Base-by-base conservation (phyloP, 2,888 invertebrate genomes). In the Neoascia interrupta region DNA sequence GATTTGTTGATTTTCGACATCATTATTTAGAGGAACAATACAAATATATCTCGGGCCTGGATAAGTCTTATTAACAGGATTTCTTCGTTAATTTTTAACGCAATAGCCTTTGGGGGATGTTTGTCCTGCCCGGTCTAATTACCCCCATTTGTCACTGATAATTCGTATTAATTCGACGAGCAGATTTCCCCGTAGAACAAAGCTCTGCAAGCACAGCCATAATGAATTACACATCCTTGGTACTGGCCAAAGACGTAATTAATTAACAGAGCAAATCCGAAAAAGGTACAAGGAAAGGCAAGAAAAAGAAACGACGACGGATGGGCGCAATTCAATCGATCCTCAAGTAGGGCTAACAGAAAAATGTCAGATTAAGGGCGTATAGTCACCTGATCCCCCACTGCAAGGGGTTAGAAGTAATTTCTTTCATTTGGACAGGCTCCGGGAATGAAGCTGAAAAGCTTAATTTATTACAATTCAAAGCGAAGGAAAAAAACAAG, bases 131-230 rank as follows among this genome's bases (percentile, higher is more conserved):
- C 23, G 11, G 26, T 10, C 28, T 63, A 63, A 63, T 63, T 63
- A 39, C 61, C 13, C 19, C 31, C 51, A 51, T 51, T 63, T 63
- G 51, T 63, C 61, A 63, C 13, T 45, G 36, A 37, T 66, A 45
- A 66, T 73, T 51, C 51, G 28, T 31, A 73, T 66, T 58, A 73
- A 58, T 73, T 73, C 15, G 15, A 26, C 2, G 21, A 34, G 16
- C 28, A 37, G 37, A 34, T 58, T 51, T 58, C 5, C 28, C 45
- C 23, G 18, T n/a, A 5, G 56, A 56, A 49, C 18, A 64, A 64
- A 56, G 11, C 18, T 26, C 63, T 51, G 37, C 37, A n/a, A n/a
- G n/a, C n/a, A n/a, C n/a, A n/a, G n/a, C n/a, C n/a, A n/a, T 41
- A 49, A 58, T 53, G 51, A 58, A 73, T 58, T 18, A 51, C 41